Evolutionary conservation across 2,113 vertebrate species (phyloP).

Genomic region (Forbesichthys agassizii): DNA sequence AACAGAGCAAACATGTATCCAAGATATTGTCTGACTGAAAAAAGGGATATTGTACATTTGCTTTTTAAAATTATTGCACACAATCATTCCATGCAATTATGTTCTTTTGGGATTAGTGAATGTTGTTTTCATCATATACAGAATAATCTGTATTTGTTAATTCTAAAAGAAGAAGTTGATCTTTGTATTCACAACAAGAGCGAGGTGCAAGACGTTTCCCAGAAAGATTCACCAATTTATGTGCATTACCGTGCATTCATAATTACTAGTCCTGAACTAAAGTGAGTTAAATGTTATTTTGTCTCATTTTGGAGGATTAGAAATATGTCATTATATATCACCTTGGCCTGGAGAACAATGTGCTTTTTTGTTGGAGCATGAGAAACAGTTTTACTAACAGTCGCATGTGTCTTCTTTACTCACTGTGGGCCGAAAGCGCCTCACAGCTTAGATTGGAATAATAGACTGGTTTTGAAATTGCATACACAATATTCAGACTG

Average conservation of each 20-base stretch:
- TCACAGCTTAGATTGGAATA: background rate
- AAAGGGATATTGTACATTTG: background rate
- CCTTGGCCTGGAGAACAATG: constrained; percentile 42
- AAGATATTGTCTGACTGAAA: constrained; percentile 8
- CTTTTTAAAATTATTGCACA: background rate
- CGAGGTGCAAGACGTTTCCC: constrained; percentile 53
- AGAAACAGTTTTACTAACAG: constrained; percentile 46
- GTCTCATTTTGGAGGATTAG: constrained; percentile 33
- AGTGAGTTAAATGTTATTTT: constrained; percentile 64
- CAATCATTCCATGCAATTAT: constrained; percentile 41
- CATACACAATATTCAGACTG: too few relatives aligned
- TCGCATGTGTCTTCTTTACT: constrained; percentile 41
- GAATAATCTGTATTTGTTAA: constrained; percentile 50
- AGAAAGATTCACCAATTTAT: constrained; percentile 33
- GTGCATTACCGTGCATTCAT: constrained; percentile 24
- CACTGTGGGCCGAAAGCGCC: background rate
- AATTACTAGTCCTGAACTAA: constrained; percentile 51
- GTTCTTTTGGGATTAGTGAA: constrained; percentile 54
- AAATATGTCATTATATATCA: constrained; percentile 40
- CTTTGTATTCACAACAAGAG: constrained; percentile 37
- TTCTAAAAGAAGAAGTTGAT: constrained; percentile 5
- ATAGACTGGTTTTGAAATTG: background rate
- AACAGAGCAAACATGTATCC: background rate
- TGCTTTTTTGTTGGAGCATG: constrained; percentile 47
- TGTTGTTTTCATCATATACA: constrained; percentile 42